Percentiles rank a stretch among this genome's conserved stretches.
phyloP scores from a whole-genome alignment of 2,797 vertebrate species.

The Acrossocheilus fasciatus region DNA sequence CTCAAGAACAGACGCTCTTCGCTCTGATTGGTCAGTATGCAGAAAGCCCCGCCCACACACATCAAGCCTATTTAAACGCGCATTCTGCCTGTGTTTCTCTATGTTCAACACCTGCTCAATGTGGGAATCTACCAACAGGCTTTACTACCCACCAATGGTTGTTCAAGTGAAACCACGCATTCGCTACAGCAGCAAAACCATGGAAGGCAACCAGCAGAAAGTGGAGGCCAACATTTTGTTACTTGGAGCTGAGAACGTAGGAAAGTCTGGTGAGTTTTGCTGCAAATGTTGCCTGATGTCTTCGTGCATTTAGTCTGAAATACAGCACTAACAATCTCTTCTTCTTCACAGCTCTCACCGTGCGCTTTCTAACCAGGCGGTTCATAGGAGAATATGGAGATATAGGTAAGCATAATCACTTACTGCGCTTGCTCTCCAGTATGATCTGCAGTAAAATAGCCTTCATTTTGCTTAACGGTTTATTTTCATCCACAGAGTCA shows the following conservation, averaged over 20 bases:
- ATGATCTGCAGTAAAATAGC: not conserved
- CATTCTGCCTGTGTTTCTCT: not conserved
- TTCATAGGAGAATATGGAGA: constrained; percentile 77
- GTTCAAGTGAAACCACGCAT: constrained; percentile 65
- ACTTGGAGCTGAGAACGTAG: constrained; percentile 73
- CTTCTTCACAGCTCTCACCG: constrained; percentile 68
- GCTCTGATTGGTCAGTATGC: constrained; percentile 47
- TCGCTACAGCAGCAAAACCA: constrained; percentile 63
- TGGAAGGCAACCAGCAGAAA: constrained; percentile 69
- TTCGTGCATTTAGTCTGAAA: not conserved
- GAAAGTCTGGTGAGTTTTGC: constrained; percentile 72
- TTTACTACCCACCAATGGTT: constrained; percentile 64
- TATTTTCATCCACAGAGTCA: constrained; percentile 63
- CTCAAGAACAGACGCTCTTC: not conserved
- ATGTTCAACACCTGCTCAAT: not conserved
- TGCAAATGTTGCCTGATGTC: not conserved
- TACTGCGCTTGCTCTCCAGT: not conserved
- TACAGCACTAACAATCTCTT: not conserved
- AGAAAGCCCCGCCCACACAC: constrained; percentile 35
- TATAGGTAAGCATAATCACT: constrained; percentile 66
- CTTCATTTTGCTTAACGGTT: not conserved
- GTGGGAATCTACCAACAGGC: not conserved
- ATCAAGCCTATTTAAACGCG: constrained; percentile 14
- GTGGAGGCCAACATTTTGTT: constrained; percentile 75
- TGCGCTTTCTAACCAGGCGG: constrained; percentile 73